Evolutionary conservation across 2,888 invertebrate species (phyloP), one percentile per base, ranked within the genome.

Genomic region (Torymus texanus): DNA sequence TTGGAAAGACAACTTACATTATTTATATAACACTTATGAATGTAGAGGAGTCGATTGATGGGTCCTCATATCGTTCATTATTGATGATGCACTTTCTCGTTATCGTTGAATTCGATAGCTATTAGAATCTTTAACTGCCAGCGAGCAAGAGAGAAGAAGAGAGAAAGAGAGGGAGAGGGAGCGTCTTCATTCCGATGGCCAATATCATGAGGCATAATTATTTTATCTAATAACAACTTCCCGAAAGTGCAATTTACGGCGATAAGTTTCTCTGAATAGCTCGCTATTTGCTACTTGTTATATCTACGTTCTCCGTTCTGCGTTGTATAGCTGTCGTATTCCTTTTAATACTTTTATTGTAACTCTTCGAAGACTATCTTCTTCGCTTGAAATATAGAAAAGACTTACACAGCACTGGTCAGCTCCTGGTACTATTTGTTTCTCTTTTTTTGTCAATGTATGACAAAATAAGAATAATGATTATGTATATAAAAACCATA

Each of bases 191-290:
- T 74, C 51, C 74, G 51, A 62, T 62, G 51, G 13, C 51, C 50
- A 55, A 67, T 73, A 63, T 63, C 51, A 51, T 5, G 21, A 55
- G 29, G 24, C 59, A 68, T 73, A 66, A 71, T 71, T 68, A 55
- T 16, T 79, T 65, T 71, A 79, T 79, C 72, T 67, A 79, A 79
- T 68, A 72, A 56, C 66, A 72, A 71, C 41, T 79, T 79, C 79
- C 67, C 21, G 75, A 75, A 71, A 72, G 71, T 50, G 75, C 62
- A 61, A 63, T 75, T 67, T 66, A 65, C 58, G 24, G 3, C 55
- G 75, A 79, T 75, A 71, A 79, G 66, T 66, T 79, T 79, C 79
- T 53, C 5, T 50, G 79, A 79, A 79, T 66, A 56, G 68, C 24
- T 75, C 18, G 53, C 50, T 2, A 58, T 41, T 55, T 61, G 14